Percentiles rank a stretch among this genome's conserved stretches.
phyloP scores from a whole-genome alignment of 2,797 vertebrate genomes.

The Silurus aristotelis region DNA sequence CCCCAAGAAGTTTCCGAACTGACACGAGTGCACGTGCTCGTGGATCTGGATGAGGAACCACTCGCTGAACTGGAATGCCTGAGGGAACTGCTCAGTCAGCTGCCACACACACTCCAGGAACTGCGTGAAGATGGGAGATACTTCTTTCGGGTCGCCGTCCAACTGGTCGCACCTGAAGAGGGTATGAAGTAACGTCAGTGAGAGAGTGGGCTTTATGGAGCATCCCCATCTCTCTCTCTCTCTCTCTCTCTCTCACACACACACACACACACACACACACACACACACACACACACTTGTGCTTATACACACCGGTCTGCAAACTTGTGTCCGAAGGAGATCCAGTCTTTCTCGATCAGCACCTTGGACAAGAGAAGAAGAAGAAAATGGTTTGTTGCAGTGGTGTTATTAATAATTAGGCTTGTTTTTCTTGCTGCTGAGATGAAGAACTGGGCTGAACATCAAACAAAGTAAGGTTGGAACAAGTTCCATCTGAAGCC shows the following conservation, averaged over 20 bases:
- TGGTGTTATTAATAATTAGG: too few species aligned
- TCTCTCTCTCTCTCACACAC: not conserved
- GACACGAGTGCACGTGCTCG: constrained; percentile 95
- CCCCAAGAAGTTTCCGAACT: constrained; percentile 96
- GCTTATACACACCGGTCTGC: constrained; percentile 83
- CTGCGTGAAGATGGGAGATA: constrained; percentile 95
- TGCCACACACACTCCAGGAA: constrained; percentile 98
- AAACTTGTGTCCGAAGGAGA: constrained; percentile 98
- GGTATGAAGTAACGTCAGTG: not conserved
- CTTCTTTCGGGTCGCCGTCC: constrained; percentile 91
- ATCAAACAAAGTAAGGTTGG: too few species aligned
- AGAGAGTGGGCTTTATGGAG: not conserved
- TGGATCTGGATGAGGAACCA: constrained; percentile 98
- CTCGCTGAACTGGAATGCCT: constrained; percentile 94
- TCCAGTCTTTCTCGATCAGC: constrained; percentile 98
- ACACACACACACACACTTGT: not conserved
- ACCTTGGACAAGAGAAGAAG: constrained; percentile 73
- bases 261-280: not conserved
- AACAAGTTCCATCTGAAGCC: not conserved
- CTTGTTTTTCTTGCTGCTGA: not conserved
- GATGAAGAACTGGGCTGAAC: not conserved
- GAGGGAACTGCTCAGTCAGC: constrained; percentile 89
- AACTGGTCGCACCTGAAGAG: constrained; percentile 89
- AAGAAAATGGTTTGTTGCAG: not conserved
- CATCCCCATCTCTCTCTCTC: not conserved